These are phyloP conservation scores for Drosophila conformis DNA, from an alignment of 2,888 invertebrate species.

Conservation along the genomic window DNA sequence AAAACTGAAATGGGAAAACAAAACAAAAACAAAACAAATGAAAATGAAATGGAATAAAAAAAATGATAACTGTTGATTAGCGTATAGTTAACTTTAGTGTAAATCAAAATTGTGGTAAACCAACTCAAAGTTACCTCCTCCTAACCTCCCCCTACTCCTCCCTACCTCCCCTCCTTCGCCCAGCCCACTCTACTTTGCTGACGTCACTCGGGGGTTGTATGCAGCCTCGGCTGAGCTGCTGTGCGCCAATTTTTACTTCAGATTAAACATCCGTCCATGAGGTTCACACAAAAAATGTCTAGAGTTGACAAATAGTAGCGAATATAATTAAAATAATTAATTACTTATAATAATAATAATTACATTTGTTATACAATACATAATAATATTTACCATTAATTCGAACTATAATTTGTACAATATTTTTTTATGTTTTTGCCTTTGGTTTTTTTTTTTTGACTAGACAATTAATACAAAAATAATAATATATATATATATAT, in stretches of 20 bases:
- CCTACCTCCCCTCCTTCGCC: background rate
- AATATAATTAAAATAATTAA: slow-evolving; percentile 3
- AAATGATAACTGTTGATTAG: slow-evolving; percentile 62
- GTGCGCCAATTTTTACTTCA: slow-evolving; percentile 78
- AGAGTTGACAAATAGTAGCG: slow-evolving; percentile 36
- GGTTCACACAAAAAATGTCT: slow-evolving; percentile 68
- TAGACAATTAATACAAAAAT: slow-evolving; percentile 19
- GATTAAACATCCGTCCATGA: slow-evolving; percentile 78
- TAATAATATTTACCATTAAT: slow-evolving; percentile 21
- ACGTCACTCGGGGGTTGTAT: slow-evolving; percentile 73
- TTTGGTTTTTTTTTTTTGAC: slow-evolving; percentile 23
- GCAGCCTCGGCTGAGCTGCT: slow-evolving; percentile 68
- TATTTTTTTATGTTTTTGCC: slow-evolving; percentile 11
- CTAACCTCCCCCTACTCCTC: background rate
- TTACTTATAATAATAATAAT: slow-evolving; percentile 4
- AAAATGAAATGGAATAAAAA: background rate
- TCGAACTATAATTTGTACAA: slow-evolving; percentile 28
- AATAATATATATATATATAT: background rate
- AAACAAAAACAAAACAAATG: slow-evolving; percentile 10
- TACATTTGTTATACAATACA: slow-evolving; percentile 25
- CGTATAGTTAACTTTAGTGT: slow-evolving; percentile 72
- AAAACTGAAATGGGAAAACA: slow-evolving; percentile 31
- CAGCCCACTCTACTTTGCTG: slow-evolving; percentile 49
- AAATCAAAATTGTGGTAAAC: slow-evolving; percentile 50
- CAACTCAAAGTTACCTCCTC: slow-evolving; percentile 21